Base-by-base conservation (phyloP, 2,113 vertebrate species). In the Aviceda subcristata region DNA sequence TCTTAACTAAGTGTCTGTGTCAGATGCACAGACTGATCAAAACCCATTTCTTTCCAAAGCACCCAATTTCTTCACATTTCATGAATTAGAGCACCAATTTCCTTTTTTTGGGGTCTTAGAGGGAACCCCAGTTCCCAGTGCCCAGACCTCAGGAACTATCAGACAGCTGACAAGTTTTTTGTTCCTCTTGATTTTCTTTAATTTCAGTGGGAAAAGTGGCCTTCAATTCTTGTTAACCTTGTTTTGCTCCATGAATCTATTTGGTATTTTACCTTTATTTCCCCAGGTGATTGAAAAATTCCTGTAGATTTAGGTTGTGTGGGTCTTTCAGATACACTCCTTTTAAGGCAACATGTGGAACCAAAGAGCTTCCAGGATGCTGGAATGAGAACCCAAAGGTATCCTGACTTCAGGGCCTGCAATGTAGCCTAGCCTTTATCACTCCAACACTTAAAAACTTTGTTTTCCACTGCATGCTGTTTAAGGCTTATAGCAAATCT, bases 51-150 rank as follows among this genome's bases (percentile, higher is more conserved):
- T 77, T 88, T 69, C 19, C 32, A 86, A 80, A 88, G 9, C 27
- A 41, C 10, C 5, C 12, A 2, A 30, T 80, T 93, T 16, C 51
- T 80, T 83, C 3, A 14, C 3, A 38, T 75, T 50, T 73, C 6
- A 10, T 45, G 22, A 62, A 19, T 29, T 14, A 80, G 79, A 50
- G 6, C 27, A 19, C 1, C 0, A 2, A 68, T 15, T 53, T 75
- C 19, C 5, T 19, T 56, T 87, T 67, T 46, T 2, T 12, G 27
- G 24, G 2, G 8, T 75, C 85, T 82, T 45, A 69, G 39, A 64
- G 12, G 8, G 6, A 56, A 34, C n/a, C n/a, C n/a, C n/a, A n/a
- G n/a, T n/a, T n/a, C n/a, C n/a, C 2, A 3, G 7, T 55, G 27
- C 13, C 21, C n/a, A 46, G 60, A 34, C 7, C 11, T 59, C 6